A percentile compares a stretch with the other conserved stretches of the same genome.
These are phyloP conservation scores for Xenopus tropicalis DNA, from an alignment of 2,113 vertebrate species.

Conservation along the genomic window UCB_Xtro_10.0 CM004443.2:113213001-113213500, in stretches of 20 bases:
- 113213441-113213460: too few species aligned
- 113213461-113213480: too few species aligned
- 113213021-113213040: conserved; percentile 27
- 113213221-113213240: conserved; percentile 30
- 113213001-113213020: background rate
- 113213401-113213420: background rate
- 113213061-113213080: conserved; percentile 70
- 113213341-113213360: conserved; percentile 2
- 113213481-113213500: too few species aligned
- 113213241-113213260: conserved; percentile 7
- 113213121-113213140: conserved; percentile 42
- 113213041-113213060: conserved; percentile 63
- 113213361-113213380: conserved; percentile 2
- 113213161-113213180: conserved; percentile 33
- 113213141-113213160: background rate
- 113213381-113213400: background rate
- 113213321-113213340: conserved; percentile 16
- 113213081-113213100: conserved; percentile 76
- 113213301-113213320: conserved; percentile 32
- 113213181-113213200: conserved; percentile 23
- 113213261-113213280: conserved; percentile 11
- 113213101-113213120: conserved; percentile 61
- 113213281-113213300: conserved; percentile 24
- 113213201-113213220: conserved; percentile 3
- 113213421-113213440: too few species aligned